Percentiles rank a stretch among this genome's conserved stretches.
Conservation (phyloP, 2,797 vertebrate species). For the Centroberyx gerrardi region DNA sequence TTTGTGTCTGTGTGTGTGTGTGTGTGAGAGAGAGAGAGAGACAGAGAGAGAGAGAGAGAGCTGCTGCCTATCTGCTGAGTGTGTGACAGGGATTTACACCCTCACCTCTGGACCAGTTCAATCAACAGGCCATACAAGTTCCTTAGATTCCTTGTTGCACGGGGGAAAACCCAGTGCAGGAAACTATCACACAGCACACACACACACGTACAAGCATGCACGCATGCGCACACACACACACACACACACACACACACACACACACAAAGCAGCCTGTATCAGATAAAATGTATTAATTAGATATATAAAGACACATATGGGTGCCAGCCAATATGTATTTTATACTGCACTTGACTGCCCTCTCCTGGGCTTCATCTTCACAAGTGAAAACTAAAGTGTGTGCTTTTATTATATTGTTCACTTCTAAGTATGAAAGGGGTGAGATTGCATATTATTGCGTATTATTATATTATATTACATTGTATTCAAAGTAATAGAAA, state of each 20-base stretch:
- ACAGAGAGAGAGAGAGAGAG: slow-evolving; percentile 1
- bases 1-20: slow-evolving; percentile 6
- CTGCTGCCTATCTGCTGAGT: slow-evolving; percentile 42
- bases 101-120: slow-evolving; percentile 60
- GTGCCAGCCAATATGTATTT: slow-evolving; percentile 31
- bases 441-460: not conserved
- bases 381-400: not conserved
- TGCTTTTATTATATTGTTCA: not conserved
- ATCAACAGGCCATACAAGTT: slow-evolving; percentile 46
- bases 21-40: slow-evolving; percentile 1
- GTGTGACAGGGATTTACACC: slow-evolving; percentile 61
- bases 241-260: not conserved
- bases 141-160: slow-evolving; percentile 50
- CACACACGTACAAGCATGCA: not conserved
- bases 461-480: not conserved
- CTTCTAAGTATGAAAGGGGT: not conserved
- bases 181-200: not conserved
- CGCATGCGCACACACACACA: not conserved
- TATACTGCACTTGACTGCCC: slow-evolving; percentile 72
- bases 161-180: slow-evolving; percentile 26
- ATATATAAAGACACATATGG: slow-evolving; percentile 13
- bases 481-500: not conserved
- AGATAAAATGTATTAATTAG: slow-evolving; percentile 19
- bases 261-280: not conserved
- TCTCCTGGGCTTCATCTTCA: slow-evolving; percentile 60